These are phyloP conservation scores for Echinarachnius parma DNA, from an alignment of 53 echinoderm and acorn worm species.

Conservation along the genomic window DNA sequence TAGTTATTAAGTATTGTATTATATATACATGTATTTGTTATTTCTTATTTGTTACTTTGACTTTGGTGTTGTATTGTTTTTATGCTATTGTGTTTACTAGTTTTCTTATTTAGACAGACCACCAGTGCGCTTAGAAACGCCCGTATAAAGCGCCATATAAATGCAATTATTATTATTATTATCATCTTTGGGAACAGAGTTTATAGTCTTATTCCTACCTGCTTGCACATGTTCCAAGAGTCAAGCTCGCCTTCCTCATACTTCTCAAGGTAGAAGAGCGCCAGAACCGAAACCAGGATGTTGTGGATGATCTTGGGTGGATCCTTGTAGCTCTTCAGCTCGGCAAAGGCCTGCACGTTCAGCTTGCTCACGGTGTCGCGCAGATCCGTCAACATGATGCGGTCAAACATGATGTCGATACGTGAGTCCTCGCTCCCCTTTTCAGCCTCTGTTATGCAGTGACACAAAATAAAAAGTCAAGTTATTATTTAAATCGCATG, in stretches of 20 bases:
- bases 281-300: constrained; percentile 85
- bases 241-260: constrained; percentile 79
- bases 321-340: constrained; percentile 98
- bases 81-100: too few species aligned
- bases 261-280: constrained; percentile 85
- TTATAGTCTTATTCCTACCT: constrained; percentile 76
- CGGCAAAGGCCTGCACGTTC: constrained; percentile 85
- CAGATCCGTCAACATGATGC: constrained; percentile 97
- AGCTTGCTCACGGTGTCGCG: constrained; percentile 91
- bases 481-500: too few species aligned
- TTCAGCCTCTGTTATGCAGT: constrained; percentile 93
- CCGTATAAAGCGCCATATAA: too few species aligned
- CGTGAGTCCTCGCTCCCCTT: constrained; percentile 91
- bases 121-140: too few species aligned
- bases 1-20: too few species aligned
- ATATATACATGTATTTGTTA: too few species aligned
- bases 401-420: constrained; percentile 99
- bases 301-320: constrained; percentile 97
- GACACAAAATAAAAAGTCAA: too few species aligned
- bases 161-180: too few species aligned
- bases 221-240: constrained; percentile 91
- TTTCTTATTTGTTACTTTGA: too few species aligned
- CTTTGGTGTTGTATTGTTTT: too few species aligned
- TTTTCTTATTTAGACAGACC: too few species aligned
- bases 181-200: not conserved